phyloP scores from a whole-genome alignment of 2,113 vertebrate species.

The Dryoscopus gambensis region DNA sequence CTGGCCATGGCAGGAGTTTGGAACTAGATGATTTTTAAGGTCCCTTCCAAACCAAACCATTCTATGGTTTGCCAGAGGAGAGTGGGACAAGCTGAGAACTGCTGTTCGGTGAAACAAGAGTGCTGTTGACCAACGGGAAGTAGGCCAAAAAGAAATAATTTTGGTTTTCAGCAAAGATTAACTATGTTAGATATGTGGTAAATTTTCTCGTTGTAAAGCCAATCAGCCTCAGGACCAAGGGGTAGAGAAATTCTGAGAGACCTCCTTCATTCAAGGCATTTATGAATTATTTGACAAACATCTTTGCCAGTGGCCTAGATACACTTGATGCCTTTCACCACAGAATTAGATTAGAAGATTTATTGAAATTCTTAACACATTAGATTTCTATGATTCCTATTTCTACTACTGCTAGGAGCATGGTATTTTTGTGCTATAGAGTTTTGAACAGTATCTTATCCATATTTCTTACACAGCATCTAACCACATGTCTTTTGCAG shows the following conservation, averaged over 20 bases:
- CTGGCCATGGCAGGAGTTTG: neutral
- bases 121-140: neutral
- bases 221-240: neutral
- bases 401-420: neutral
- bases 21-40: neutral
- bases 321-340: neutral
- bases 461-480: neutral
- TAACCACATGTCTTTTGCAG: neutral
- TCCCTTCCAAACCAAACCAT: neutral
- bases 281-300: neutral
- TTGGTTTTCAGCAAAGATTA: neutral
- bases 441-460: neutral
- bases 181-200: neutral
- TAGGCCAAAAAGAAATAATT: neutral
- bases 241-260: neutral
- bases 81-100: neutral
- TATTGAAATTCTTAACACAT: neutral
- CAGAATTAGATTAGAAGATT: neutral
- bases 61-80: fast-evolving
- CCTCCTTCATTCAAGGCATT: neutral
- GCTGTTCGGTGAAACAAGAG: neutral
- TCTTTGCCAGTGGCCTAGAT: neutral
- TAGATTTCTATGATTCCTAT: neutral
- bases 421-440: neutral
- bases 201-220: neutral